Base-by-base conservation (phyloP, 2,888 invertebrate species). In the Mycalesis mineus region DNA sequence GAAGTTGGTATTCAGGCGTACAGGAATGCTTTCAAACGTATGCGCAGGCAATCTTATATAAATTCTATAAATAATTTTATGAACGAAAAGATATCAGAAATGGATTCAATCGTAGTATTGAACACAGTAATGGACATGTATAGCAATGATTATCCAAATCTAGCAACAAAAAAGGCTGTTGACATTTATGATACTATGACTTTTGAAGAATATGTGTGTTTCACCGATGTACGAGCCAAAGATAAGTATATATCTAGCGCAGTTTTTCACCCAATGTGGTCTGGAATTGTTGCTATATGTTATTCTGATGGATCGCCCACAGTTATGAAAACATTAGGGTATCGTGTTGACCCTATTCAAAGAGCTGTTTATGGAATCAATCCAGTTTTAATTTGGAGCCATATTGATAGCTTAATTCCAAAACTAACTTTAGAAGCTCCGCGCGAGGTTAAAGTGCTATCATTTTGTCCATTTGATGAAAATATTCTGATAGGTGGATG, bases 361-460 rank as follows among this genome's bases (percentile, higher is more conserved):
- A 82, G 91, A 68, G 91, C 92, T 0, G 91, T 92, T 0, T 91
- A 93, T 54, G 92, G 92, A 3, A 76, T 91, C 2, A 93, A 94
- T 75, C 92, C 92, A 0, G 93, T 95, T 1, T 83, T 95, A 60
- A 88, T 95, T 65, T 95, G 95, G 95, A 94, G 94, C 65, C 93
- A 95, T 62, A 88, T 90, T 29, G 95, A 95, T 66, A 92, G 91
- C 55, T 79, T 95, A 2, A 82, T 91, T 28, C 94, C 94, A 15
- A 95, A 94, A 80, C 77, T 95, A 41, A 91, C 92, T 66, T 88
- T 95, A 53, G 92, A 94, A 73, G 86, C 93, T 3, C 91, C 93
- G 0, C 87, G 94, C 40, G 94, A 94, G 80, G 91, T 95, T 0
- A 91, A 92, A 33, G 77, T 87, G 0, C 75, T 95, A 8, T 91